These are phyloP conservation scores for Harpegnathos saltator DNA, from an alignment of 1,140 invertebrate genomes.

Conservation along the genomic window DNA sequence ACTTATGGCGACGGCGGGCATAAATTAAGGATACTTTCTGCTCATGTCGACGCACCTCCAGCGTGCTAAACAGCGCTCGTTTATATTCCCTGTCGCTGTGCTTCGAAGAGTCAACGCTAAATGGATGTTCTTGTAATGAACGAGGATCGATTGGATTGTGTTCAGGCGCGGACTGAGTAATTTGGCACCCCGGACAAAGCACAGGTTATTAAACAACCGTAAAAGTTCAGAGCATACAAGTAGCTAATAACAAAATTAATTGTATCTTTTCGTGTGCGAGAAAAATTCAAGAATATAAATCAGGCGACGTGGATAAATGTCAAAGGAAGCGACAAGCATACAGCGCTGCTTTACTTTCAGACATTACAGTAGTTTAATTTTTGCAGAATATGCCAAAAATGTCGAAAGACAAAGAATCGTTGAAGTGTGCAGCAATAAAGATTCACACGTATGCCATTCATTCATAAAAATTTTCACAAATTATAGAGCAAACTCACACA, in stretches of 20 bases:
- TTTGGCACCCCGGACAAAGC: not conserved
- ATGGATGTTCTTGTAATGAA: constrained; percentile 68
- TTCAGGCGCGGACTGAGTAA: not conserved
- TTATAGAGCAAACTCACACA: not conserved
- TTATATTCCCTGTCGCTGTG: constrained; percentile 62
- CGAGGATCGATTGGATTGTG: constrained; percentile 64
- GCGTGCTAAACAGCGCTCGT: constrained; percentile 71
- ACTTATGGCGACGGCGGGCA: constrained; percentile 19
- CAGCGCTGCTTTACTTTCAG: too few species aligned
- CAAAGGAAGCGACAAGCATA: too few species aligned
- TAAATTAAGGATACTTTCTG: constrained; percentile 56
- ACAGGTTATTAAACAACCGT: too few species aligned
- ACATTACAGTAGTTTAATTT: too few species aligned
- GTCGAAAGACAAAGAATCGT: not conserved
- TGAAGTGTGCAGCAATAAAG: not conserved
- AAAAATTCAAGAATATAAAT: too few species aligned
- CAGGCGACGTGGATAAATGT: too few species aligned
- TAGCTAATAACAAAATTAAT: too few species aligned
- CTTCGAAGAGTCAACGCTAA: constrained; percentile 65
- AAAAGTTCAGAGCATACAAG: too few species aligned
- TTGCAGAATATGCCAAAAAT: not conserved
- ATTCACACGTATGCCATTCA: too few species aligned
- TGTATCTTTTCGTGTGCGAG: too few species aligned
- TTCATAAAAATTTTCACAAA: not conserved
- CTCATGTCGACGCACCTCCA: constrained; percentile 67